These are phyloP conservation scores for Cheirogaleus major DNA, from an alignment of 2,797 vertebrate genomes.

Conservation along the genomic window DNA sequence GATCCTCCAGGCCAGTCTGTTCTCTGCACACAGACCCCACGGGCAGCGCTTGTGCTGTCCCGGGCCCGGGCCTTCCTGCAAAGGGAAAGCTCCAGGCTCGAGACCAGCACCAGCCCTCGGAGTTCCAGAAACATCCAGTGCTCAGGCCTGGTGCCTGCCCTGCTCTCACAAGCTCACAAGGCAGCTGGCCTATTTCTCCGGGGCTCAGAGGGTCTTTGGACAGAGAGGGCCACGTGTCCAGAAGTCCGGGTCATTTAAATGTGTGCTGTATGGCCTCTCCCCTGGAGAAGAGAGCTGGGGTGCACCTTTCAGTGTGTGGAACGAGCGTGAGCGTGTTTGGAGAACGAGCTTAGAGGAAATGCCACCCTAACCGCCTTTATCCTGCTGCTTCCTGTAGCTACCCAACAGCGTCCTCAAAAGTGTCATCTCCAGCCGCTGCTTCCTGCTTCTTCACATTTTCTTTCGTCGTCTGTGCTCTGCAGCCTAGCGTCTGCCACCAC, in stretches of 20 bases:
- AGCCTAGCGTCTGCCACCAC: neutral
- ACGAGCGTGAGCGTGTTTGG: neutral
- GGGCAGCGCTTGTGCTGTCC: accelerated
- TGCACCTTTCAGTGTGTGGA: accelerated
- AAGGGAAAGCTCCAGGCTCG: too few species aligned
- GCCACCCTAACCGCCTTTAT: too few species aligned
- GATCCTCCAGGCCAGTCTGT: neutral
- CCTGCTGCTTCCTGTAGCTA: neutral
- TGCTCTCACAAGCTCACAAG: neutral
- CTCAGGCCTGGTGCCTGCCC: accelerated
- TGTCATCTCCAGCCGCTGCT: accelerated
- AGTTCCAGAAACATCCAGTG: neutral
- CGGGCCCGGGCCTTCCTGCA: too few species aligned
- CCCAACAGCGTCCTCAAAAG: too few species aligned
- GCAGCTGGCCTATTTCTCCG: neutral
- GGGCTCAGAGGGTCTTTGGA: neutral
- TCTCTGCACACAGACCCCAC: neutral
- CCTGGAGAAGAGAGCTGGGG: neutral
- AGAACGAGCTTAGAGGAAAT: neutral
- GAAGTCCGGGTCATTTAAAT: neutral
- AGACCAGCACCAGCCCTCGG: too few species aligned
- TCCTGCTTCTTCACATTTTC: accelerated
- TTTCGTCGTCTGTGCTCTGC: neutral
- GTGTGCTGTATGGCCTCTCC: neutral
- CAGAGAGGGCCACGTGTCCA: neutral